These are phyloP conservation scores for Volucella inflata DNA, from an alignment of 2,888 invertebrate genomes.

Conservation along the genomic window DNA sequence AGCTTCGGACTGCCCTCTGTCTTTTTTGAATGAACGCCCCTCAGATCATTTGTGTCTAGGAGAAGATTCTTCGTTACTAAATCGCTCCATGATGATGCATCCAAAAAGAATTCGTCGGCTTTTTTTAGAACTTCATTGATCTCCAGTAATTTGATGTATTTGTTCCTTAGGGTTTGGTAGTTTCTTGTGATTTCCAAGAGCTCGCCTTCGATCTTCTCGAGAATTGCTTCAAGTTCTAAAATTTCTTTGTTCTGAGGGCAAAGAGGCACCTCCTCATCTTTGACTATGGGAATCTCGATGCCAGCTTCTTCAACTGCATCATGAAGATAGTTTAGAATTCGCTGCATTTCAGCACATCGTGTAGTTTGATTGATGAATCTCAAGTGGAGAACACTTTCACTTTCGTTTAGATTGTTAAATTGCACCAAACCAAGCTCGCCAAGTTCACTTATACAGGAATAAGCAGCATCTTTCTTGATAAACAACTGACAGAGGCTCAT, in stretches of 20 bases:
- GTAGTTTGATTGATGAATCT: conserved; percentile 76
- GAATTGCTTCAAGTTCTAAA: conserved; percentile 52
- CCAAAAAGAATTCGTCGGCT: conserved; percentile 77
- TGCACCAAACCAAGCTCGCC: conserved; percentile 80
- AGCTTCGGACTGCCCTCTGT: conserved; percentile 63
- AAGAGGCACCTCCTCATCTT: conserved; percentile 50
- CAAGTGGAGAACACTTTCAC: conserved; percentile 76
- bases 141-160: conserved; percentile 76
- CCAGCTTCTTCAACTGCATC: conserved; percentile 72
- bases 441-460: conserved; percentile 79
- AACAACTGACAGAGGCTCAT: conserved; percentile 80
- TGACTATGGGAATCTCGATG: conserved; percentile 77
- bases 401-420: conserved; percentile 79
- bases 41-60: conserved; percentile 76
- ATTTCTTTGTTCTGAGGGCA: conserved; percentile 66
- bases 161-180: conserved; percentile 68
- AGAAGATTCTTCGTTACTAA: conserved; percentile 76
- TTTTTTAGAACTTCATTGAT: conserved; percentile 76
- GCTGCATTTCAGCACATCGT: conserved; percentile 78
- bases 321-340: conserved; percentile 76
- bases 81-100: conserved; percentile 78
- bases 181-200: conserved; percentile 76
- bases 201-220: conserved; percentile 76
- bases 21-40: neutral
- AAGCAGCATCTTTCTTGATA: conserved; percentile 80